Base-by-base conservation (phyloP, 64 coral and sea anemone genomes). In the Catalaphyllia jardinei region DNA sequence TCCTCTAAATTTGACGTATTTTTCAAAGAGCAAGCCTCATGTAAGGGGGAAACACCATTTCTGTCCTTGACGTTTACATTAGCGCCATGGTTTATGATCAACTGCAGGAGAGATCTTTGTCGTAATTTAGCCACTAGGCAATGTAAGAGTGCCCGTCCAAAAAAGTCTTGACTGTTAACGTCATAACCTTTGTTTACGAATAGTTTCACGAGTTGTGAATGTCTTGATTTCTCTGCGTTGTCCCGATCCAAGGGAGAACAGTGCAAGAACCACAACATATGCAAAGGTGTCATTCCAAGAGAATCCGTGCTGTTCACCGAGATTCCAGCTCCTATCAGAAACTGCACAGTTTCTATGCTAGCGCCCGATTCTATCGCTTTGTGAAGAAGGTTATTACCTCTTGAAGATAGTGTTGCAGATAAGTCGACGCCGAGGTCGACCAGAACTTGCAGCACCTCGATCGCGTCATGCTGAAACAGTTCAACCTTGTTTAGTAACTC, bases 1-100 rank as follows among this genome's bases (percentile, higher is more conserved):
- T 82, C 55, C 59, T 11, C 18, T 62, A 82, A 62, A 82, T 82
- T 82, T 62, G 54, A 8, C 42, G 55, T 64, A 82, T 62, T 82
- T 2, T 82, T 33, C 29, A 12, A 33, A 20, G 79, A 82, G 60
- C 79, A 82, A 10, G 79, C 79, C 17, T 65, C 33, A 35, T 82
- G 79, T 63, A 82, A 62, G 10, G 79, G 79, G 15, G 79, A 10
- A 64, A 82, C 79, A 39, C 79, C 79, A 33, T 82, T 82, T 82
- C 59, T 82, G 57, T 82, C 59, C 33, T 82, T 82, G 15, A 82
- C 65, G 57, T 62, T 62, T 10, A 82, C 16, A 20, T 82, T 60
- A 9, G 79, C 79, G 12, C 79, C 79, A 39, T 82, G 55, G 29
- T 29, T 63, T 12, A 62, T 15, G 33, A 82, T 5, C 4, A 82